Evolutionary conservation across 2,888 invertebrate genomes (phyloP).

Genomic region (Timema cristinae): DNA sequence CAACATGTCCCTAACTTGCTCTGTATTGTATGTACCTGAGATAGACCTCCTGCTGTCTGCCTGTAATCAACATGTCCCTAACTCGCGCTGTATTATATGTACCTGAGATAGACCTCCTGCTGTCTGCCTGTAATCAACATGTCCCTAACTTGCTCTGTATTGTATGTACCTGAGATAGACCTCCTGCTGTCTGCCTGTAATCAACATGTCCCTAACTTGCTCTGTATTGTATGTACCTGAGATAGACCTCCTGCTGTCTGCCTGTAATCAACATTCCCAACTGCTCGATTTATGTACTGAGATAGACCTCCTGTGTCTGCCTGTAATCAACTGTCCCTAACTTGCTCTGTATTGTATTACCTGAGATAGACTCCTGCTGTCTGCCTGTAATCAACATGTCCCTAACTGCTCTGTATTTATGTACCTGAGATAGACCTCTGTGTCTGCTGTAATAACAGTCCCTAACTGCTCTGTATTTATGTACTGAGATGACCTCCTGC

Average conservation of each 20-base stretch:
- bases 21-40: too few species aligned
- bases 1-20: slow-evolving; percentile 49
- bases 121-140: slow-evolving; percentile 57
- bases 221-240: too few species aligned
- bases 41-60: slow-evolving; percentile 61
- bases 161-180: slow-evolving; percentile 56
- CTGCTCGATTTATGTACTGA: too few species aligned
- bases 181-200: slow-evolving; percentile 60
- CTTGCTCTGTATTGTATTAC: slow-evolving; percentile 47
- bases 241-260: slow-evolving; percentile 60
- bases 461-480: slow-evolving; percentile 45
- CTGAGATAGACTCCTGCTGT: slow-evolving; percentile 61
- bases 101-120: slow-evolving; percentile 59
- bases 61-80: slow-evolving; percentile 53
- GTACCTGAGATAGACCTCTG: slow-evolving; percentile 58
- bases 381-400: slow-evolving; percentile 55
- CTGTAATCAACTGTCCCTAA: slow-evolving; percentile 51
- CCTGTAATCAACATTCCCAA: slow-evolving; percentile 54
- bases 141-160: slow-evolving; percentile 47
- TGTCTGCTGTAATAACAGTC: slow-evolving; percentile 59
- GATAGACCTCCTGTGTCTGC: slow-evolving; percentile 61
- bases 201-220: slow-evolving; percentile 48
- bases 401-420: slow-evolving; percentile 45
- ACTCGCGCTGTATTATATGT: too few species aligned
- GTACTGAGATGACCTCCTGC: too few species aligned